phyloP scores from a whole-genome alignment of 2,888 invertebrate species.

The Dolichopus griseipennis region DNA sequence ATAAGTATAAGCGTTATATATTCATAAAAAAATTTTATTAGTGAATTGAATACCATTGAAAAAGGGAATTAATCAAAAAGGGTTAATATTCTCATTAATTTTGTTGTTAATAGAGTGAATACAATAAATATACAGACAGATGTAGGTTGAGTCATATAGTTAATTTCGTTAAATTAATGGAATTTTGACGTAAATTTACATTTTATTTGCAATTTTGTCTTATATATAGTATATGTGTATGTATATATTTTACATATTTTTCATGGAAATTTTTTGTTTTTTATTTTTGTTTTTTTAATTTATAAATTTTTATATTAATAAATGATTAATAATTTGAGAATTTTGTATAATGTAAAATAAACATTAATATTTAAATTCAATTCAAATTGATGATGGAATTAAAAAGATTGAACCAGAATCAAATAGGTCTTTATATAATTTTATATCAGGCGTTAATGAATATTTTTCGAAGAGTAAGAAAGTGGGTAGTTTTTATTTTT shows the following conservation, averaged over 20 bases:
- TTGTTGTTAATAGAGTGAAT: background rate
- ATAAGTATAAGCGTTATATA: no score
- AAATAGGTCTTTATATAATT: no score
- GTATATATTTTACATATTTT: background rate
- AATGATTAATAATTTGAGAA: background rate
- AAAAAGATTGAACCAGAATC: no score
- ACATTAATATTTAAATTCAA: no score
- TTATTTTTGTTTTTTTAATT: background rate
- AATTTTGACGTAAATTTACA: background rate
- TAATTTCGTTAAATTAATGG: conserved; percentile 6
- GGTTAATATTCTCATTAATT: conserved; percentile 6
- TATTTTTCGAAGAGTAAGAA: no score
- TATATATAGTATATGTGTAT: no score
- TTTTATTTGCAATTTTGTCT: background rate
- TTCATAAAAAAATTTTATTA: no score
- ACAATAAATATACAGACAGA: background rate
- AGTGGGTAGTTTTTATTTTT: no score
- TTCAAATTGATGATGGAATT: no score
- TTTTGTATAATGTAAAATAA: no score
- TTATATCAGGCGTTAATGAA: no score
- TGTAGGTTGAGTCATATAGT: background rate
- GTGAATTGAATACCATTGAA: no score
- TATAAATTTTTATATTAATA: background rate
- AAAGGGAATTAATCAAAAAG: background rate
- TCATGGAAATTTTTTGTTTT: background rate